Percentiles rank a stretch among this genome's conserved stretches.
phyloP scores from a whole-genome alignment of 1,140 invertebrate species.

The Bombus breviceps region DNA sequence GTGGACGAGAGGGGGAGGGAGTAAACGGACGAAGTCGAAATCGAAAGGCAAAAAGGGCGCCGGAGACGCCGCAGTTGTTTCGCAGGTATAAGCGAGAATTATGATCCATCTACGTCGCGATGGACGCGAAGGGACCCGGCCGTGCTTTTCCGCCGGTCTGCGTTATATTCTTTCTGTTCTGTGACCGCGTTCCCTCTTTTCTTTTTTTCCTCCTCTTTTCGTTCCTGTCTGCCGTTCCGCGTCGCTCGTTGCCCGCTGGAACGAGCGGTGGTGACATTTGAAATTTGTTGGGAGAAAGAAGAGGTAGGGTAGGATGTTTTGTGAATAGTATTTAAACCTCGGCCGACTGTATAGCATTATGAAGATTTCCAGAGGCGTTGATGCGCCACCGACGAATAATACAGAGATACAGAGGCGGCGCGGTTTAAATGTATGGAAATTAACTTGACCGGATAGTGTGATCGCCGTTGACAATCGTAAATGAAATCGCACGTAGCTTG shows the following conservation, averaged over 20 bases:
- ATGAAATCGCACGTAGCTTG: not conserved
- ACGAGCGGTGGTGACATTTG: conserved; percentile 25
- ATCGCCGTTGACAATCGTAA: not conserved
- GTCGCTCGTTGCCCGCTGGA: not conserved
- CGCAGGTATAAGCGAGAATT: conserved; percentile 70
- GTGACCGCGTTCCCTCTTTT: not conserved
- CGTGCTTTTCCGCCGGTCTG: conserved; percentile 47
- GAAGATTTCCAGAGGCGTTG: not conserved
- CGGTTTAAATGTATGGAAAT: conserved; percentile 5
- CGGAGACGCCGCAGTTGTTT: conserved; percentile 63
- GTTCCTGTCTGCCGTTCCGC: not conserved
- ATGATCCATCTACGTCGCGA: conserved; percentile 71
- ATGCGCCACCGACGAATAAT: not conserved
- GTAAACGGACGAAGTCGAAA: conserved; percentile 67
- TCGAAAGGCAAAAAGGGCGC: conserved; percentile 59
- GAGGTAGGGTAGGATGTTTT: not conserved
- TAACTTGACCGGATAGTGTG: not conserved
- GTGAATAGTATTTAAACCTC: conserved; percentile 14
- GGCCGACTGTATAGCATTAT: not conserved
- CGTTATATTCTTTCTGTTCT: not conserved
- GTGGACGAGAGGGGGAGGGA: conserved; percentile 59
- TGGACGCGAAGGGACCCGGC: conserved; percentile 66
- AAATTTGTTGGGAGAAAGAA: not conserved
- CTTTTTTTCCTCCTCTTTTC: not conserved
- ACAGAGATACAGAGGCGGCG: not conserved